Evolutionary conservation across 1,140 invertebrate genomes (phyloP), one percentile per base, ranked within the genome.

Genomic region (Sesamia nonagrioides): DNA sequence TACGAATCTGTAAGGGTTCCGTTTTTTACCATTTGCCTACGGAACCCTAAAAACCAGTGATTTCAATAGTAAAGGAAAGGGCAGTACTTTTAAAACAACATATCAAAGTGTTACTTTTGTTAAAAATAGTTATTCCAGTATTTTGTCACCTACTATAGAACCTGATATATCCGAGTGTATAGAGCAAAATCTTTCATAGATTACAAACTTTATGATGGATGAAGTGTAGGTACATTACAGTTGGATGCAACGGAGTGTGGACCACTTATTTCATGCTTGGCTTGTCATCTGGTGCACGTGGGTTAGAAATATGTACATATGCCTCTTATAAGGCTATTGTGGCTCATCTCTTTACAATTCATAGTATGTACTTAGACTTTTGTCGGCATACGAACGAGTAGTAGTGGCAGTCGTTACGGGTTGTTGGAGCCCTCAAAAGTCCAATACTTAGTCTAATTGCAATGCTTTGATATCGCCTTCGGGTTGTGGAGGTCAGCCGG

Each of bases 201-300:
- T 71, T 71, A 54, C 33, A 33, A 71, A 71, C 15, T 71, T 71
- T 71, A 71, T 71, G 68, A 71, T 71, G 68, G 68, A 71, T 71
- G 68, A 54, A 66, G n/a, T 71, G 27, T n/a, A n/a, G n/a, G n/a
- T 71, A 35, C 68, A n/a, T 71, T 71, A 37, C 68, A 71, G 33
- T 71, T 37, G 68, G 40, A 52, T 71, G 68, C 68, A 54, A 8
- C 48, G 17, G 33, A 71, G 48, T 71, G 68, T 35, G 48, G 68
- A 37, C 45, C 68, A 71, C 68, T 71, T 71, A 71, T 71, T 71
- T 71, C n/a, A 71, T 71, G 68, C 48, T 71, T n/a, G 18, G 68
- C 50, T 71, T 54, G 33, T 21, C 48, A 54, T 54, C 48, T 71
- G 68, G 45, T 54, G 48, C 68, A 54, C n/a, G 48, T 69, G 18